A percentile compares a stretch with the other conserved stretches of the same genome.
Conservation (phyloP, 2,797 vertebrate species). For the Sebastes hubbsi region DNA sequence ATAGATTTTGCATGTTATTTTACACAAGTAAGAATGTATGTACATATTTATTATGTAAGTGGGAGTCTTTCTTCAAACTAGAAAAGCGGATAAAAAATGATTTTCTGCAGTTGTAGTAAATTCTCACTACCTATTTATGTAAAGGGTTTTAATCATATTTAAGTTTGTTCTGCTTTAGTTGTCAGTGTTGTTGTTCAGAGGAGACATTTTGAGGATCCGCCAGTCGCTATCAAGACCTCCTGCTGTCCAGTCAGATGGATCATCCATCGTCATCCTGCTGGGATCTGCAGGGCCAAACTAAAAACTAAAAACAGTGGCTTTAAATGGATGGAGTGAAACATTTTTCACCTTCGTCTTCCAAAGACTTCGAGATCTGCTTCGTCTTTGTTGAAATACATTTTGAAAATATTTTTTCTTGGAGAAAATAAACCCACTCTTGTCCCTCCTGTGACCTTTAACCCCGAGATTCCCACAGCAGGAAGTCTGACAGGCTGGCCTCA, state of each 20-base stretch:
- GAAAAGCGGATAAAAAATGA: conserved; percentile 14
- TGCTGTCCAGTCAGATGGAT: conserved; percentile 62
- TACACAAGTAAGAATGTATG: conserved; percentile 41
- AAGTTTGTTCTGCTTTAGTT: conserved; percentile 58
- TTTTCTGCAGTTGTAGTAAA: background rate
- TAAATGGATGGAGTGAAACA: background rate
- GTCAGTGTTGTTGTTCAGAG: background rate
- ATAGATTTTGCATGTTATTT: conserved; percentile 19
- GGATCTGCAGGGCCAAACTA: conserved; percentile 24
- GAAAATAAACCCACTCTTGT: background rate
- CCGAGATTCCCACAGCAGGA: conserved; percentile 53
- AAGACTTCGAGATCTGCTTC: background rate
- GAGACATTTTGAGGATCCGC: conserved; percentile 54
- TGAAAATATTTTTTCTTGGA: background rate
- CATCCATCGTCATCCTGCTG: conserved; percentile 62
- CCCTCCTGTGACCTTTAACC: conserved; percentile 27
- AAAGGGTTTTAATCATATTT: background rate
- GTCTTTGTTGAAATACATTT: background rate
- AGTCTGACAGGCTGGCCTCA: conserved; percentile 63
- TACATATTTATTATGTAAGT: conserved; percentile 20
- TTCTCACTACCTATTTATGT: background rate
- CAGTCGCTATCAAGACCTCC: conserved; percentile 30
- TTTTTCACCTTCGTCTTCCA: background rate
- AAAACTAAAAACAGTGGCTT: background rate
- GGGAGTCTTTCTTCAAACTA: conserved; percentile 25